These are phyloP conservation scores for Gnatocerus cornutus DNA, from an alignment of 2,888 invertebrate species.

Conservation along the genomic window DNA sequence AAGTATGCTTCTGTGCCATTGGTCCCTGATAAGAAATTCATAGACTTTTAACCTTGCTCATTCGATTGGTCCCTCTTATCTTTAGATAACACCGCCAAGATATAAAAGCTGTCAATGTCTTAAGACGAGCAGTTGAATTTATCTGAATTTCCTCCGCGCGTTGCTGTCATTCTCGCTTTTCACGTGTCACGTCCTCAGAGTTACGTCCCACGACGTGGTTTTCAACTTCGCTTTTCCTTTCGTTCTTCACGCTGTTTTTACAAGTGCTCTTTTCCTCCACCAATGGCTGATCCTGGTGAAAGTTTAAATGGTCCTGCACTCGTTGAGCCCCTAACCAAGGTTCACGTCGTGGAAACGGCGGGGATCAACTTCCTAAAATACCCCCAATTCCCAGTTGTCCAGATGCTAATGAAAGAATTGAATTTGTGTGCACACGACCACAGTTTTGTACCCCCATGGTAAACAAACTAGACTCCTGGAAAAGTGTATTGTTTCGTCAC, in stretches of 20 bases:
- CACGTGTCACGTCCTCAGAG: neutral
- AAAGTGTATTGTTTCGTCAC: slow-evolving; percentile 35
- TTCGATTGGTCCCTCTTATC: slow-evolving; percentile 34
- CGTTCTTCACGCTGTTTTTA: slow-evolving; percentile 29
- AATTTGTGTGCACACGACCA: slow-evolving; percentile 67
- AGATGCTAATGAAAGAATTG: slow-evolving; percentile 63
- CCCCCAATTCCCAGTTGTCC: slow-evolving; percentile 62
- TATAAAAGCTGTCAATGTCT: slow-evolving; percentile 14
- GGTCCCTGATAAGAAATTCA: slow-evolving; percentile 19
- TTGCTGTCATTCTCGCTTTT: too few species aligned
- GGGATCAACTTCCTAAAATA: slow-evolving; percentile 56
- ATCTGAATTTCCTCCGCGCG: too few species aligned
- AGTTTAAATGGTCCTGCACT: slow-evolving; percentile 52
- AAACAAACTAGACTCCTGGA: slow-evolving; percentile 49
- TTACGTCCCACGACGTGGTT: slow-evolving; percentile 3
- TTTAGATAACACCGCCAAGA: slow-evolving; percentile 6
- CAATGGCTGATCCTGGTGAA: slow-evolving; percentile 66
- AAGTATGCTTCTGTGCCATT: slow-evolving; percentile 18
- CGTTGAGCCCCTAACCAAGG: slow-evolving; percentile 47
- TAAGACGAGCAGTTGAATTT: neutral
- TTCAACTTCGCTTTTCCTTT: neutral
- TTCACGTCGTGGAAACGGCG: slow-evolving; percentile 49
- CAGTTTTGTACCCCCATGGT: slow-evolving; percentile 68
- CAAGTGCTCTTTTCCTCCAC: slow-evolving; percentile 40
- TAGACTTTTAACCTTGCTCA: slow-evolving; percentile 42